These are phyloP conservation scores for Phymorhynchus buccinoides DNA, from an alignment of 1,140 invertebrate genomes.

Conservation along the genomic window DNA sequence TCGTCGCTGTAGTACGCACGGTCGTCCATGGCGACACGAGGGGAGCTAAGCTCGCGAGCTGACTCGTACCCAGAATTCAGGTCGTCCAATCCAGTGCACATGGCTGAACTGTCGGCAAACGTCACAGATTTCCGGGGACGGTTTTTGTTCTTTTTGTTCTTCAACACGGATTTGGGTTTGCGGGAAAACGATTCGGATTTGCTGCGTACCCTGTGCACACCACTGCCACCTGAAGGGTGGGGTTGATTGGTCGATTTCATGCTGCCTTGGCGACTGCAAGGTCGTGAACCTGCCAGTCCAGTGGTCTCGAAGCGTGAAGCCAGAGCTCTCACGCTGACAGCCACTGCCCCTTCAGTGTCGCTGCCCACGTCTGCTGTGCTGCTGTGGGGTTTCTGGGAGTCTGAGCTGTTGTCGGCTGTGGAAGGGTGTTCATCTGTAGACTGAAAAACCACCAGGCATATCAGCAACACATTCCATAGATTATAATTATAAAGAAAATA, in stretches of 20 bases:
- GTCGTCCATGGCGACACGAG: slow-evolving; percentile 30
- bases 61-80: slow-evolving; percentile 48
- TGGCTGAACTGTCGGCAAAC: slow-evolving; percentile 58
- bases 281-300: slow-evolving; percentile 4
- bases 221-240: neutral
- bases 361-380: neutral
- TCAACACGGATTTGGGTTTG: slow-evolving; percentile 62
- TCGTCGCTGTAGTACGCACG: slow-evolving; percentile 60
- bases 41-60: slow-evolving; percentile 36
- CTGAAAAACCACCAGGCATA: slow-evolving; percentile 12
- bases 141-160: slow-evolving; percentile 56
- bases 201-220: slow-evolving; percentile 50
- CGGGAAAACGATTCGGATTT: slow-evolving; percentile 61
- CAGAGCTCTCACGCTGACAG: slow-evolving; percentile 56
- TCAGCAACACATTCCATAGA: no score
- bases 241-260: slow-evolving; percentile 34
- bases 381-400: neutral
- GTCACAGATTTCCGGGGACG: slow-evolving; percentile 60
- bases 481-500: no score
- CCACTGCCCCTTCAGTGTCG: slow-evolving; percentile 27
- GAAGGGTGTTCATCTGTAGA: slow-evolving; percentile 19
- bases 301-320: slow-evolving; percentile 57
- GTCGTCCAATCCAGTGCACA: slow-evolving; percentile 42
- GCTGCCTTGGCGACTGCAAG: slow-evolving; percentile 3
- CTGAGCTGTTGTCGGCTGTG: slow-evolving; percentile 32